Conservation (phyloP, 2,888 invertebrate species). For the Tinea semifulvella region DNA sequence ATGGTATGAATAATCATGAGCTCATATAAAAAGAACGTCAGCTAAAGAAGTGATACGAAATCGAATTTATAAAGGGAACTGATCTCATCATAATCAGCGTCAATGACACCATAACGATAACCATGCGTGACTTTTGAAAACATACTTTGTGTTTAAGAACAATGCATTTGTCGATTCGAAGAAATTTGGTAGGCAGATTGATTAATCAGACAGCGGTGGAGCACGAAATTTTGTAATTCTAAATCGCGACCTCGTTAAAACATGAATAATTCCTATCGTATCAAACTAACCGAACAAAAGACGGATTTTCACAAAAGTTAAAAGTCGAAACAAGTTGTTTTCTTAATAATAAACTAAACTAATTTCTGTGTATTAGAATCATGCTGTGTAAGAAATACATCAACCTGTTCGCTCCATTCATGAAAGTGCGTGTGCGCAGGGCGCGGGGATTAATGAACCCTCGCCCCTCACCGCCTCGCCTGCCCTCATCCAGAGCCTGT, state of each 20-base stretch:
- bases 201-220: slow-evolving; percentile 4
- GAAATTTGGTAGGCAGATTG: slow-evolving; percentile 10
- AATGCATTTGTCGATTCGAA: slow-evolving; percentile 6
- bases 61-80: slow-evolving; percentile 1
- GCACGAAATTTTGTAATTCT: slow-evolving; percentile 9
- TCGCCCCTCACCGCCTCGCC: slow-evolving; percentile 42
- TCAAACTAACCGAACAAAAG: neutral
- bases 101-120: neutral
- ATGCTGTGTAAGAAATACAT: slow-evolving; percentile 53
- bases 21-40: neutral
- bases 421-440: slow-evolving; percentile 67
- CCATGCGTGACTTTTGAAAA: slow-evolving; percentile 6
- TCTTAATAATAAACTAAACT: too few relatives aligned
- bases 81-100: neutral
- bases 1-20: neutral
- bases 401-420: slow-evolving; percentile 67
- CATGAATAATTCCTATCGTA: neutral
- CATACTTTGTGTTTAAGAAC: slow-evolving; percentile 11
- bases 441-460: slow-evolving; percentile 66
- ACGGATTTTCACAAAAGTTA: too few relatives aligned
- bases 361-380: too few relatives aligned
- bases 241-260: slow-evolving; percentile 2
- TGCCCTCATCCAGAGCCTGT: slow-evolving; percentile 30
- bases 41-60: neutral
- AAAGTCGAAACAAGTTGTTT: too few relatives aligned